Evolutionary conservation across 2,797 vertebrate genomes (phyloP), one percentile per base, ranked within the genome.

Genomic region (Chaetophractus vellerosus): DNA sequence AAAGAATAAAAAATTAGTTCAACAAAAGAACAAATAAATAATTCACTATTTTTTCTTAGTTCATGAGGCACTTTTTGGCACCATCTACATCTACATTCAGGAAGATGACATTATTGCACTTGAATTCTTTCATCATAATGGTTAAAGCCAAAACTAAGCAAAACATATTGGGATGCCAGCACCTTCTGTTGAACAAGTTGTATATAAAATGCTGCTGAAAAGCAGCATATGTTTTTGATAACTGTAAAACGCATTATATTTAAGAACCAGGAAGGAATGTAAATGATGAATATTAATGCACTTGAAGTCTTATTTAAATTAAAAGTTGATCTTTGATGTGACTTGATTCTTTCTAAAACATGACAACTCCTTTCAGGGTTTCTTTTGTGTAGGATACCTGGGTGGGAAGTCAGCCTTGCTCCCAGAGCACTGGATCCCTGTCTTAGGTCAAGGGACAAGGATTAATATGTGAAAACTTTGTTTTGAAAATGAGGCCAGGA

Each of bases 141-240:
- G 97, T 97, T 96, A 98, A 98, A 97, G 95, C 97, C 98, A 97
- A 97, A 98, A 97, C 96, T 93, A 97, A 97, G 96, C 96, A 97
- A 98, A 98, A 97, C 98, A 98, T 98, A 98, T 97, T 97, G 98
- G 97, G 96, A 97, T 95, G 95, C 96, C 92, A 50, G 97, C 98
- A 98, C 98, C 98, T 98, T 98, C 98, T 98, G 98, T 88, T 96
- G 96, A 98, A 96, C 97, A 96, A 97, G 93, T 98, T 97, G 66
- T 97, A 97, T 18, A 15, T 96, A 98, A 98, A 98, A 96, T 75
- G 92, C 95, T 94, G 97, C 92, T 93, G 97, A 98, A 97, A 98
- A 95, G 97, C 95, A 98, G 95, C 98, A 98, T 98, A 98, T 98
- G 98, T 95, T 98, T 98, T 96, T 93, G 96, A 95, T 74, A 84